Evolutionary conservation across 2,888 invertebrate genomes (phyloP), one percentile per base, ranked within the genome.

Genomic region (Archips xylosteana): DNA sequence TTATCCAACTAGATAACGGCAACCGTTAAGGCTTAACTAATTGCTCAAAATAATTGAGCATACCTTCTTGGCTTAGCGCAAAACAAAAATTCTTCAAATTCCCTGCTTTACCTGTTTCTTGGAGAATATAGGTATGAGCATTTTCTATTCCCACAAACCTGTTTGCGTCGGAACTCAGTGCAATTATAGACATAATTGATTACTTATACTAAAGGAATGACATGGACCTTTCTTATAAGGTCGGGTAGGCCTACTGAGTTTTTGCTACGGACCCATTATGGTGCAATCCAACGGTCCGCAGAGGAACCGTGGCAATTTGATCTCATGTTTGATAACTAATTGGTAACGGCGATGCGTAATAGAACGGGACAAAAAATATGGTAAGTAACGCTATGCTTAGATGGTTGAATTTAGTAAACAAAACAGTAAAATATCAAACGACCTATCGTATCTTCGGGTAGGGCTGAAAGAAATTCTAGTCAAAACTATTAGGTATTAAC

Each of bases 311-410:
- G 73, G 76, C 79, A 81, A 90, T 90, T 89, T 87, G 89, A 92
- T 90, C 86, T 84, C 82, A 84, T 82, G 79, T 77, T 75, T 78
- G 87, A 89, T 90, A 90, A 85, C 86, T 90, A 92, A 92, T 90
- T 87, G 87, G 85, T 88, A 86, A 88, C 86, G 87, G 87, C 83
- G 77, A 85, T 78, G 81, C 82, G 83, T 87, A 85, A 87, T 84
- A 80, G 81, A 85, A 82, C 77, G 78, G 75, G 74, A 83, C 83
- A 85, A 86, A 87, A 88, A 87, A 83, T 79, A 81, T 80, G 67
- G 79, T 80, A 85, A 83, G 85, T 80, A 82, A 77, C 78, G 81
- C 75, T 77, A 76, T 78, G 75, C 75, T 74, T 71, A 78, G 65
- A 76, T 76, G 51, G 39, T 9, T 13, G 60, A 60, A 60, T 59